Conservation (phyloP, 2,797 vertebrate species). For the Malacoctenus gilli region DNA sequence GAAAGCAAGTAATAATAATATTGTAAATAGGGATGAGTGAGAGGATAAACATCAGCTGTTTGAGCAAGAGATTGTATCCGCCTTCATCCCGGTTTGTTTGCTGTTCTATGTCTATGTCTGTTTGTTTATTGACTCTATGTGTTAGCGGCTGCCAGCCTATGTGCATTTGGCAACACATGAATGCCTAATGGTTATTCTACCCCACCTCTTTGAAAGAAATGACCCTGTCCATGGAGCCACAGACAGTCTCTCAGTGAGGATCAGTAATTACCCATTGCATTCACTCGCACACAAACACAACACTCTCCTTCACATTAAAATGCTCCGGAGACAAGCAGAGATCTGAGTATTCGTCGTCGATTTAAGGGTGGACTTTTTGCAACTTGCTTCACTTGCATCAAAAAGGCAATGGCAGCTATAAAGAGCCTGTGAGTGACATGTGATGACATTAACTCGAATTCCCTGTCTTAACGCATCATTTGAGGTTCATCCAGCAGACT, state of each 20-base stretch:
- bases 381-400: slow-evolving; percentile 60
- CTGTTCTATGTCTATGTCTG: slow-evolving; percentile 54
- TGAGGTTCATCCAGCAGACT: slow-evolving; percentile 69
- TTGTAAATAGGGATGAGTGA: slow-evolving; percentile 65
- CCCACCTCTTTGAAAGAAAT: slow-evolving; percentile 68
- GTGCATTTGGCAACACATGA: slow-evolving; percentile 71
- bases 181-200: slow-evolving; percentile 78
- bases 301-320: slow-evolving; percentile 50
- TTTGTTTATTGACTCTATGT: slow-evolving; percentile 68
- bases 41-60: slow-evolving; percentile 68
- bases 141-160: slow-evolving; percentile 61
- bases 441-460: slow-evolving; percentile 77
- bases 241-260: slow-evolving; percentile 59
- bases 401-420: slow-evolving; percentile 52
- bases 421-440: slow-evolving; percentile 74
- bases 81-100: slow-evolving; percentile 66
- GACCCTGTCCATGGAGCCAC: slow-evolving; percentile 57
- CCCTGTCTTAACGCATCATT: slow-evolving; percentile 74
- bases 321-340: slow-evolving; percentile 33
- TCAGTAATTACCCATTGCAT: slow-evolving; percentile 67
- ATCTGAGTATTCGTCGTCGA: slow-evolving; percentile 62
- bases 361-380: slow-evolving; percentile 64
- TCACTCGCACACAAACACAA: slow-evolving; percentile 33
- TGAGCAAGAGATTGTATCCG: slow-evolving; percentile 68
- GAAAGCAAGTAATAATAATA: slow-evolving; percentile 47